Evolutionary conservation across 2,113 vertebrate species (phyloP), one percentile per base, ranked within the genome.

Genomic region (Phainopepla nitens): DNA sequence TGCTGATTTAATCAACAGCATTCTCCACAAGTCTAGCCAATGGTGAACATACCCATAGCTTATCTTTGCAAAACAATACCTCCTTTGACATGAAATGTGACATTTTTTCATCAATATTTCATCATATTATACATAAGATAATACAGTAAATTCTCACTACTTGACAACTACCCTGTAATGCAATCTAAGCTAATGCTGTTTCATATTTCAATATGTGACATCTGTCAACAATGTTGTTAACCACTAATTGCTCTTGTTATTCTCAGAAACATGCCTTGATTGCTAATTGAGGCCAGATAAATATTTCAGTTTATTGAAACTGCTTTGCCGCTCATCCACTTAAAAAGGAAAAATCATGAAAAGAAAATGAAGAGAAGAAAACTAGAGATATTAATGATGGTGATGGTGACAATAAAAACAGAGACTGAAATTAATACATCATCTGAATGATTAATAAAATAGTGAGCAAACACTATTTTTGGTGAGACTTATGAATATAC

Each of bases 91-190:
- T 39, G 80, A 93, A 94, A 91, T 33, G n/a, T 87, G 65, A 64
- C 51, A 56, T 90, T 87, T 95, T 89, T 84, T 82, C 62, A 89
- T 94, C 93, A 90, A 87, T 95, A 92, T 88, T 97, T 96, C 84
- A 94, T 92, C 82, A 39, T 50, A 23, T 73, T 87, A 54, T 77
- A 73, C 72, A 51, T 72, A 91, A 39, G 21, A 82, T 54, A 96
- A 95, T 73, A 85, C 42, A 77, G 77, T 96, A 92, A 96, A 94
- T 95, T 81, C 53, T 94, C 47, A 62, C n/a, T 66, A 35, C 69
- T 65, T 96, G 96, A 96, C 78, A 94, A 72, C 47, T 82, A 47
- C 73, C 35, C 64, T 6, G 35, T 95, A 89, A 90, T 72, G 86
- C 71, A 94, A 94, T 96, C 42, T 70, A 89, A 90, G 65, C 25